phyloP scores from a whole-genome alignment of 2,113 vertebrate species.

The Chloebia gouldiae region DNA sequence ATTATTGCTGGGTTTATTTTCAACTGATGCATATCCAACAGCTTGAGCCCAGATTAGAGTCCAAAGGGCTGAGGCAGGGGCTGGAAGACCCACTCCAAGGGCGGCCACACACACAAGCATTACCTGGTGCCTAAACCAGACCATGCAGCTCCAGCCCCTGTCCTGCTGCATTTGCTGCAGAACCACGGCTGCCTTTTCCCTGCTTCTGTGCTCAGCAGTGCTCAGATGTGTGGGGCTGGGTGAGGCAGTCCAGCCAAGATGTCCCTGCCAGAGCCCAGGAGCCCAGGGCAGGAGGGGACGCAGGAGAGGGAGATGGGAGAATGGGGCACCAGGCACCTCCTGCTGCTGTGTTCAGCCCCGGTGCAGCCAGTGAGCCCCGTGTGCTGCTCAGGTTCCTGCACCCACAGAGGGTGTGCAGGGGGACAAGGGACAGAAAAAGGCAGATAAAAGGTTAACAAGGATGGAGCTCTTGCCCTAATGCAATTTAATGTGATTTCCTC shows the following conservation, averaged over 20 bases:
- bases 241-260: background rate
- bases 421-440: background rate
- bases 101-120: background rate
- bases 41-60: background rate
- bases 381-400: background rate
- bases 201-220: background rate
- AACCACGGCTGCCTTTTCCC: background rate
- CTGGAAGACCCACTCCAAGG: background rate
- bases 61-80: background rate
- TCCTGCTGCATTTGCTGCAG: background rate
- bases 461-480: background rate
- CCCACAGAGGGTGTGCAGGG: background rate
- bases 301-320: background rate
- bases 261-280: background rate
- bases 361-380: background rate
- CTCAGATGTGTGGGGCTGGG: background rate
- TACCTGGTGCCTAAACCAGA: background rate
- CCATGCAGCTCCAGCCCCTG: background rate
- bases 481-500: constrained; percentile 30
- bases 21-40: background rate
- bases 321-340: rapidly evolving
- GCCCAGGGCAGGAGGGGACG: background rate
- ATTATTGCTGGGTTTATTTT: constrained; percentile 8
- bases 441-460: background rate
- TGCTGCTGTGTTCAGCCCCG: background rate